Percentiles rank a stretch among this genome's conserved stretches.
Evolutionary conservation across 2,113 vertebrate species (phyloP).

Genomic region (Xiphias gladius): DNA sequence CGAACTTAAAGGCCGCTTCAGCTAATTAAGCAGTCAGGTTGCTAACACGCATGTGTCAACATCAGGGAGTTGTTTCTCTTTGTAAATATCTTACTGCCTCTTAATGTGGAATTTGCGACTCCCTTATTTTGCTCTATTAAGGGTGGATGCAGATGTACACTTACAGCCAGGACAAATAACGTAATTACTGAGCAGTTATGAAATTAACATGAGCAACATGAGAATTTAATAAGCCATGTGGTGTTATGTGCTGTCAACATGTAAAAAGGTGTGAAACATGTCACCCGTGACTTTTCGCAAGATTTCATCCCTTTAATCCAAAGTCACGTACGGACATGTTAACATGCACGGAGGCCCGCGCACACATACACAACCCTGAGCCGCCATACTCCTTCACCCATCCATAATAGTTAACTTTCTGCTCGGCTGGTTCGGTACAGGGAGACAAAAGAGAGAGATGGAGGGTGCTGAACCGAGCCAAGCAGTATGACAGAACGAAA

Average conservation of each 20-base stretch:
- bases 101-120: neutral
- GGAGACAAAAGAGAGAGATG: conserved; percentile 57
- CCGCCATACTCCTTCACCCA: conserved; percentile 55
- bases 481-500: conserved; percentile 31
- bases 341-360: neutral
- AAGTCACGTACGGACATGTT: conserved; percentile 28
- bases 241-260: neutral
- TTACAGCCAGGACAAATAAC: neutral
- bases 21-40: conserved; percentile 34
- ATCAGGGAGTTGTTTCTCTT: conserved; percentile 1
- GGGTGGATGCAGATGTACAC: neutral
- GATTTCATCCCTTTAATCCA: conserved; percentile 10
- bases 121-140: neutral
- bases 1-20: conserved; percentile 13
- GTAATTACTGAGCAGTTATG: conserved; percentile 2
- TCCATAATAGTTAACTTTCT: conserved; percentile 70
- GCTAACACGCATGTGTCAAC: conserved; percentile 1
- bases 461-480: conserved; percentile 55
- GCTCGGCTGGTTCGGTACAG: conserved; percentile 68
- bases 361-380: conserved; percentile 26
- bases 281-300: conserved; percentile 4
- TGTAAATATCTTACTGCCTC: conserved; percentile 4
- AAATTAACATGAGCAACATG: conserved; percentile 30
- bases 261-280: conserved; percentile 19
- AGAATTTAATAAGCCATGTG: conserved; percentile 14